Base-by-base conservation (phyloP, 1,140 invertebrate genomes). In the Diabrotica virgifera region DNA sequence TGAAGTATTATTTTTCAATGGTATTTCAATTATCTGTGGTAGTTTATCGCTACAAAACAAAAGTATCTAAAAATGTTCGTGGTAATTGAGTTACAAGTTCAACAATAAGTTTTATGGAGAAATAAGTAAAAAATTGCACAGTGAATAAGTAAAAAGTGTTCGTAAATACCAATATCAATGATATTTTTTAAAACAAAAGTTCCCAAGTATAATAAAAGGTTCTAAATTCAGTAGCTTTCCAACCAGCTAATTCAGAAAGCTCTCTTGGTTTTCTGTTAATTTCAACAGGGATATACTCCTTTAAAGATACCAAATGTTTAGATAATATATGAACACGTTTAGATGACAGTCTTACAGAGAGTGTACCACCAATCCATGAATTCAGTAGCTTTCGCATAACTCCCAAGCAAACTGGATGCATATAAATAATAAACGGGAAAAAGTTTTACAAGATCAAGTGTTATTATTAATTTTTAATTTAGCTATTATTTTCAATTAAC, bases 221-320 rank as follows among this genome's bases (percentile, higher is more conserved):
- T 13, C 81, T 68, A 71, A 80, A 81, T 70, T 83, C 81, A 24
- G 80, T 83, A 7, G 80, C 80, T 74, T 83, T 83, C 77, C 77
- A 82, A n/a, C 64, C 7, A 36, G 56, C 10, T 13, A 71, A 12
- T 54, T 72, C 69, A 9, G 40, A 36, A 9, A 71, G 37, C 10
- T 7, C 6, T 53, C 66, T 55, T 11, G 71, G 62, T 69, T 70
- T 72, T 65, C 69, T 36, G 52, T 68, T 69, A 52, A 72, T 53
- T 67, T 71, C 64, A 13, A 36, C 12, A 14, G 68, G 68, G 59
- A n/a, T n/a, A n/a, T n/a, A n/a, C n/a, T n/a, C n/a, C n/a, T n/a
- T n/a, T n/a, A n/a, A n/a, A n/a, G n/a, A n/a, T n/a, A n/a, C n/a
- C n/a, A n/a, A n/a, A n/a, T n/a, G 55, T 56, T 55, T 9, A 36